A percentile compares a stretch with the other conserved stretches of the same genome.
These are phyloP conservation scores for Pterostichus madidus DNA, from an alignment of 2,888 invertebrate species.

Conservation along the genomic window DNA sequence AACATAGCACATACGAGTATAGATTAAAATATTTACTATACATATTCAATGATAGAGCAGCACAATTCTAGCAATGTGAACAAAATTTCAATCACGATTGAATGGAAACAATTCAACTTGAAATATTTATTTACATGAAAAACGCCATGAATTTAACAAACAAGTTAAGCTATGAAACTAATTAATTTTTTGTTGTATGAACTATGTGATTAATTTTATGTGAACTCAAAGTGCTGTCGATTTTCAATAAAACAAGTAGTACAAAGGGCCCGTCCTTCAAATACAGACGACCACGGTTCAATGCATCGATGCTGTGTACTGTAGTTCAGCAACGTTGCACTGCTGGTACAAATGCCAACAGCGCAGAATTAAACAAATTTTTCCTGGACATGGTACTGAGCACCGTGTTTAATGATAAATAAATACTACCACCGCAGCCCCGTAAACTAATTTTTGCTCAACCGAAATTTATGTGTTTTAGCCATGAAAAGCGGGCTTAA, in stretches of 20 bases:
- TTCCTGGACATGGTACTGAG: background rate
- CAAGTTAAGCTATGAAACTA: slow-evolving; percentile 16
- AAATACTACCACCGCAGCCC: too few relatives aligned
- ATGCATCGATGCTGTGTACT: slow-evolving; percentile 17
- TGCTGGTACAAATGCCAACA: background rate
- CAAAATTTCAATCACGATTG: too few relatives aligned
- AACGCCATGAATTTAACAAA: background rate
- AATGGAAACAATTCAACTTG: too few relatives aligned
- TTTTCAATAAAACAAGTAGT: slow-evolving; percentile 8
- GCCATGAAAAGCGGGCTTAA: too few relatives aligned
- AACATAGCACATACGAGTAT: too few relatives aligned
- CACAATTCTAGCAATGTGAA: too few relatives aligned
- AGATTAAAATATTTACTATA: too few relatives aligned
- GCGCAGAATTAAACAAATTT: background rate
- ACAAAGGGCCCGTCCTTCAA: slow-evolving; percentile 33
- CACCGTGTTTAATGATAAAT: slow-evolving; percentile 13
- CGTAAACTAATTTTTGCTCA: too few relatives aligned
- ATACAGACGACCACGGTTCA: slow-evolving; percentile 5
- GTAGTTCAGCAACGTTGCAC: slow-evolving; percentile 6
- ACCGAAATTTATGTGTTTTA: too few relatives aligned
- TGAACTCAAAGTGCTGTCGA: slow-evolving; percentile 29
- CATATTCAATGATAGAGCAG: too few relatives aligned
- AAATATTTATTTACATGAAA: background rate
- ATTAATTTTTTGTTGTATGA: slow-evolving; percentile 34
- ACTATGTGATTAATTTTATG: slow-evolving; percentile 36